phyloP scores from a whole-genome alignment of 2,888 invertebrate genomes.

The Hedychridium roseum region DNA sequence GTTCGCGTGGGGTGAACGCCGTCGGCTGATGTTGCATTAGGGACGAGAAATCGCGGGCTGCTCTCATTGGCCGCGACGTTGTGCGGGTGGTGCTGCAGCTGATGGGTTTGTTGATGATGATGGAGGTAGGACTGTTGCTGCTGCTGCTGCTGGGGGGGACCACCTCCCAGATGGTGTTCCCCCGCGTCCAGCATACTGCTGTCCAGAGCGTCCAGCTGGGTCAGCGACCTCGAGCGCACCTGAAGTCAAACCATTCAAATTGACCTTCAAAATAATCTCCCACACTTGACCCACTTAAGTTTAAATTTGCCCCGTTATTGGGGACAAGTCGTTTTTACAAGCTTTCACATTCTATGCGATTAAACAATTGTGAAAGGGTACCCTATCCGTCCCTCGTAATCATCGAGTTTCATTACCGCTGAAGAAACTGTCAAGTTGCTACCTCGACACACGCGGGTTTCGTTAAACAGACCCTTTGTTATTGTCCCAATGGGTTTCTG shows the following conservation, averaged over 20 bases:
- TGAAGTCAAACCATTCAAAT: conserved; percentile 49
- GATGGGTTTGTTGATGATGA: conserved; percentile 59
- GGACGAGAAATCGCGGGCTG: conserved; percentile 65
- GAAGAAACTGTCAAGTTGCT: no score
- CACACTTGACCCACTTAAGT: no score
- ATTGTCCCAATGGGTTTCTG: no score
- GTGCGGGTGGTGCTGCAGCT: conserved; percentile 61
- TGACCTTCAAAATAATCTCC: not conserved
- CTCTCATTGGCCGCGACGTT: conserved; percentile 46
- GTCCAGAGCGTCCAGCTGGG: conserved; percentile 75
- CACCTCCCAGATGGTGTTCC: conserved; percentile 52
- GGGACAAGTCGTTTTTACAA: no score
- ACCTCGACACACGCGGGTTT: no score
- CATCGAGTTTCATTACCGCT: no score
- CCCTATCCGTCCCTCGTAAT: no score
- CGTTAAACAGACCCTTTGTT: no score
- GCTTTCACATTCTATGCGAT: not conserved
- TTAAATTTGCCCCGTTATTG: no score
- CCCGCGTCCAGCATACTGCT: conserved; percentile 61
- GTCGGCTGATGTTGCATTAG: conserved; percentile 56
- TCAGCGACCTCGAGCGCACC: conserved; percentile 78
- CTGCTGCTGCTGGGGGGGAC: conserved; percentile 54
- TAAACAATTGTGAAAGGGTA: no score
- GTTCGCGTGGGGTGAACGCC: conserved; percentile 63
- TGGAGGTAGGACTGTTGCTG: conserved; percentile 45